Conservation (phyloP, 1,140 invertebrate genomes). For the Ips nitidus region DNA sequence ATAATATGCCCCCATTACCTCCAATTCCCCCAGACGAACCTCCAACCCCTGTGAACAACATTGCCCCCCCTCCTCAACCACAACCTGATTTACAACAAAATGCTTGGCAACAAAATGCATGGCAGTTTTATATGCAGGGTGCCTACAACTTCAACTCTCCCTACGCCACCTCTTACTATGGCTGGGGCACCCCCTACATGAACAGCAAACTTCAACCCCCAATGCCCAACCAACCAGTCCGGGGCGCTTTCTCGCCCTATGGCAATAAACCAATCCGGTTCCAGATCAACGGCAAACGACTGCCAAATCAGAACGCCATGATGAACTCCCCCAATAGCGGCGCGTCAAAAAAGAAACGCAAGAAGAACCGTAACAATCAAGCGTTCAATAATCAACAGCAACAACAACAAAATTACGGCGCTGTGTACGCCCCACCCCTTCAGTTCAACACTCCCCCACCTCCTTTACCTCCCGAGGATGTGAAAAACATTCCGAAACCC, state of each 20-base stretch:
- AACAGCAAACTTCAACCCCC: conserved; percentile 40
- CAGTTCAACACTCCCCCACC: conserved; percentile 57
- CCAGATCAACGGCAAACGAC: conserved; percentile 44
- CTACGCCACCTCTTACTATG: conserved; percentile 18
- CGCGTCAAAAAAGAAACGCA: conserved; percentile 72
- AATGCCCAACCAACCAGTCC: conserved; percentile 34
- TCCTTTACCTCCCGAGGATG: conserved; percentile 52
- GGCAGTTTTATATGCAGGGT: conserved; percentile 25
- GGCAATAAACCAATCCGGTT: conserved; percentile 44
- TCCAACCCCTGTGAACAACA: conserved; percentile 5
- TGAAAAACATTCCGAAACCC: conserved; percentile 47
- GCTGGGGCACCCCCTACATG: conserved; percentile 13
- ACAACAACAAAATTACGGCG: conserved; percentile 18
- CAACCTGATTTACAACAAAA: conserved; percentile 6
- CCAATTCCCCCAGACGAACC: conserved; percentile 24
- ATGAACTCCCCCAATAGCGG: conserved; percentile 55
- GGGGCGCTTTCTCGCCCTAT: conserved; percentile 30
- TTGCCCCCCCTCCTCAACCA: conserved; percentile 7
- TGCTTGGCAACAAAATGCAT: conserved; percentile 13
- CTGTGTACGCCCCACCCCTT: conserved; percentile 1
- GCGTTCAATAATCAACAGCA: conserved; percentile 59
- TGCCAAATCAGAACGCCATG: conserved; percentile 39
- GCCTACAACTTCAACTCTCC: conserved; percentile 10
- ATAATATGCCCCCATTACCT: conserved; percentile 29
- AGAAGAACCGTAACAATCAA: conserved; percentile 67